Base-by-base conservation (phyloP, 2,888 invertebrate species). In the Aspidiotus destructor region DNA sequence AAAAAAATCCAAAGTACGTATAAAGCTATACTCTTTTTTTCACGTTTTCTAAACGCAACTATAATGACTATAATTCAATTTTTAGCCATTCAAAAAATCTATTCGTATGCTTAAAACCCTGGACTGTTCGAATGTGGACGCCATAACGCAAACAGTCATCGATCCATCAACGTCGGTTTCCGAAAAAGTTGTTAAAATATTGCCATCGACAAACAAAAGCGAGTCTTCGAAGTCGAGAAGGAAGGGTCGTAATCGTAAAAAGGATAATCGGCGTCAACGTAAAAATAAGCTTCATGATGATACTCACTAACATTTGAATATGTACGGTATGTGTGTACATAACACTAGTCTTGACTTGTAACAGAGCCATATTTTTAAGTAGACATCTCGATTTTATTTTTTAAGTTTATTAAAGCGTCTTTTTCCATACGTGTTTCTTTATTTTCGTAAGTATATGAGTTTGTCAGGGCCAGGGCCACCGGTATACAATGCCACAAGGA, bases 61-160 rank as follows among this genome's bases (percentile, higher is more conserved):
- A 28, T 28, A 28, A 28, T 60, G 15, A 41, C 8, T 2, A 40
- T 28, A 8, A 9, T 41, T 63, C 13, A 61, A 16, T 55, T 73
- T 73, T 8, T 73, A 77, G 75, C 74, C 77, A 6, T 75, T 79
- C 71, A 77, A 77, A 68, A 76, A 75, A 73, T 78, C 79, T 8
- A 75, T 78, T 15, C 72, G 75, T 70, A 77, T 76, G 73, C 77
- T 78, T 72, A 76, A 77, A 70, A 75, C 75, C 55, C 74, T 79
- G 71, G 77, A 79, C 73, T 79, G 79, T 72, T 75, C 78, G 0
- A 76, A 78, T 72, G 77, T 78, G 16, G 74, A 74, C 63, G 63
- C 73, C 13, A 72, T 75, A 9, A 74, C 74, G 8, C 72, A 72
- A 48, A 73, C 74, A 48, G 72, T 75, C 16, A 74, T 74, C 57